phyloP scores from a whole-genome alignment of 2,888 invertebrate species.

The Trichogramma dendrolimi region DNA sequence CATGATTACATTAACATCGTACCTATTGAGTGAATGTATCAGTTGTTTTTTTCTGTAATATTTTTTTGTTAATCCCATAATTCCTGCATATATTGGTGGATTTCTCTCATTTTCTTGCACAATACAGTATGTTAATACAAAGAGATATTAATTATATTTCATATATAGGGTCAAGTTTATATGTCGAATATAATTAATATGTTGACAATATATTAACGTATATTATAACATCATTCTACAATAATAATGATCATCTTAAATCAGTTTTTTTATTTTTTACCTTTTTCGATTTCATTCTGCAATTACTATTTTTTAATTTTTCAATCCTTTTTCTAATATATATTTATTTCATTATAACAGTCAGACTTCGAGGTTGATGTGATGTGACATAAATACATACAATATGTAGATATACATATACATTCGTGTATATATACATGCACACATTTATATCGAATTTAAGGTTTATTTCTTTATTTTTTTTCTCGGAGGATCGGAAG shows the following conservation, averaged over 20 bases:
- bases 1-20: conserved; percentile 18
- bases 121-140: conserved; percentile 30
- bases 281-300: conserved; percentile 7
- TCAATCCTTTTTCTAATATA: conserved; percentile 21
- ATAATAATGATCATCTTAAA: conserved; percentile 17
- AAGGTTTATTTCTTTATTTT: no score
- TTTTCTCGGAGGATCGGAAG: conserved; percentile 21
- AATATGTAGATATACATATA: no score
- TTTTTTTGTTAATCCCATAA: conserved; percentile 4
- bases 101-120: conserved; percentile 5
- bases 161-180: conserved; percentile 28
- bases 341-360: conserved; percentile 11
- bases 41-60: background rate
- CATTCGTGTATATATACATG: no score
- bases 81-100: conserved; percentile 6
- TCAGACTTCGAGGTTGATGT: conserved; percentile 29
- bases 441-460: no score
- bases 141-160: conserved; percentile 37
- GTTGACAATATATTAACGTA: conserved; percentile 30
- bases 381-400: conserved; percentile 19
- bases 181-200: conserved; percentile 30
- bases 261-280: conserved; percentile 9
- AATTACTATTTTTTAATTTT: conserved; percentile 8
- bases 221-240: conserved; percentile 27
- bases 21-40: conserved; percentile 13